phyloP scores from a whole-genome alignment of 2,888 invertebrate species.

The Melikaiella ostensackeni region DNA sequence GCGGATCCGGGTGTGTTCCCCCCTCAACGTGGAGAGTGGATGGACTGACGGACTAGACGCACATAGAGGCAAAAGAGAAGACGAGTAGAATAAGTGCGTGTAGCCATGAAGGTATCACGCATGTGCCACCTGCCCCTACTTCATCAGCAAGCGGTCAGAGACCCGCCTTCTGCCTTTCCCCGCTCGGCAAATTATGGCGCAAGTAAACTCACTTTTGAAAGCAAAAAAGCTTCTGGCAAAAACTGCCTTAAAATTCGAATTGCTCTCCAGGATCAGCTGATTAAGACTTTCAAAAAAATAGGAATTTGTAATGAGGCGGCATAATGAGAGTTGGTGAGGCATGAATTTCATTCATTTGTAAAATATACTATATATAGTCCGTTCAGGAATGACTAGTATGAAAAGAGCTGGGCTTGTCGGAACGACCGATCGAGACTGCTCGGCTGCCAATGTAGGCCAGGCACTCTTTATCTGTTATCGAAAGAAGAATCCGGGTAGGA shows the following conservation, averaged over 20 bases:
- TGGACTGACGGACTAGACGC: conserved; percentile 52
- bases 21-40: conserved; percentile 52
- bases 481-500: conserved; percentile 54
- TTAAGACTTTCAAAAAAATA: neutral
- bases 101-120: conserved; percentile 29
- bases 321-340: neutral
- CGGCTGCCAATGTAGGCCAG: conserved; percentile 51
- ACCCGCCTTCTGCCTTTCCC: conserved; percentile 53
- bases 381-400: neutral
- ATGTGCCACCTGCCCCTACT: conserved; percentile 53
- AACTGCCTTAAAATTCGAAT: neutral
- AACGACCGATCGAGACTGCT: conserved; percentile 47
- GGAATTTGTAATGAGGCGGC: neutral
- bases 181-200: conserved; percentile 5
- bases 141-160: conserved; percentile 55
- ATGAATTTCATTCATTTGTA: conserved; percentile 46
- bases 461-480: conserved; percentile 53
- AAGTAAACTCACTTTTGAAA: neutral
- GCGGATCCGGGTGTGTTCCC: conserved; percentile 62
- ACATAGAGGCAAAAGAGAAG: conserved; percentile 44
- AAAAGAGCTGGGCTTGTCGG: conserved; percentile 7
- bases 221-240: neutral
- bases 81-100: conserved; percentile 50
- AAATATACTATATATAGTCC: conserved; percentile 36
- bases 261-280: neutral